Evolutionary conservation across 2,797 vertebrate genomes (phyloP), one percentile per base, ranked within the genome.

Genomic region (Gymnothorax javanicus): DNA sequence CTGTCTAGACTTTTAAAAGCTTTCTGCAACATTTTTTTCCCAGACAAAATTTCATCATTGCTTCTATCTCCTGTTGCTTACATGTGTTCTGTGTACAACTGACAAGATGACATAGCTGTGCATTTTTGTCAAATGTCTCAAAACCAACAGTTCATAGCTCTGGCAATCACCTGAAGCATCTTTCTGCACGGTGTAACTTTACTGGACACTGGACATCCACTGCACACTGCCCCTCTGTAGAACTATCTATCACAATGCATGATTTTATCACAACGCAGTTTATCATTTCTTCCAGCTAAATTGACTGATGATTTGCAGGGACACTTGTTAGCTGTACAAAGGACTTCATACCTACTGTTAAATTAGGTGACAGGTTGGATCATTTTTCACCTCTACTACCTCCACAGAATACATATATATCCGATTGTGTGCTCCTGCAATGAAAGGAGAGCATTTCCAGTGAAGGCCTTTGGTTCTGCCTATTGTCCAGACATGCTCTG

Each of bases 301-400:
- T 9, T 87, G 90, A 91, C 88, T 60, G 88, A 87, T 84, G 88
- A 64, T 90, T 93, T 91, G 91, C 88, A 83, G 57, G 86, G 85
- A 89, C 91, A 91, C 93, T 92, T 93, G 89, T 91, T 89, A 88
- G 85, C 87, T 0, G 60, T 88, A 93, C 92, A 94, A 92, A 92
- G 67, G 90, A 89, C 86, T 90, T 88, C 90, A 88, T 89, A 59
- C 86, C 88, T 87, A 91, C 92, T 93, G 93, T 92, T 90, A 89
- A 89, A 88, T 82, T 85, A 87, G 90, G 91, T 91, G 92, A 92
- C 89, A 88, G 87, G 90, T 87, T 89, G 93, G 92, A 93, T 91
- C 87, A 54, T 82, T 89, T 90, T 91, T 77, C 91, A 89, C 50
- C 17, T 0, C 27, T 2, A 2, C 0, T 54, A 71, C 93, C 94